Conservation (phyloP, 2,888 invertebrate species). For the Orchestes rusci region DNA sequence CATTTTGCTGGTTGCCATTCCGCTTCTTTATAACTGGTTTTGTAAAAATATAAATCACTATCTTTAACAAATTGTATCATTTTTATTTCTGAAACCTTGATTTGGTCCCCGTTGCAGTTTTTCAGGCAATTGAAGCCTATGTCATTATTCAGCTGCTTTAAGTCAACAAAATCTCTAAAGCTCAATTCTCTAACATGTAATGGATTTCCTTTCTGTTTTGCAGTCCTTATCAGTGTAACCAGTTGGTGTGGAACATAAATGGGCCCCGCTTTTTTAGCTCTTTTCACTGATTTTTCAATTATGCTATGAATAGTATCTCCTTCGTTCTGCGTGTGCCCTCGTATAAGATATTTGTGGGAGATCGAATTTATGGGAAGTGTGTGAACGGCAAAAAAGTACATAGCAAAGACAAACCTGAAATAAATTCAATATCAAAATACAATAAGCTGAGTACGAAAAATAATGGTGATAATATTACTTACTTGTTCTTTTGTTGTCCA, state of each 20-base stretch:
- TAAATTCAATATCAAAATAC: too few relatives aligned
- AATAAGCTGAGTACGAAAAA: too few relatives aligned
- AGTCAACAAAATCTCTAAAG: not conserved
- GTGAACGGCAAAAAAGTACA: too few relatives aligned
- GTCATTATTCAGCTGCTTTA: too few relatives aligned
- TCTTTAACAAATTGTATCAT: too few relatives aligned
- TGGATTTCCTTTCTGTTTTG: not conserved
- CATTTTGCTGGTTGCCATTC: too few relatives aligned
- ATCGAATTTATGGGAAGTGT: not conserved
- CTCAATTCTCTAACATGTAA: not conserved
- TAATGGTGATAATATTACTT: not conserved
- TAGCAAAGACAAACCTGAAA: too few relatives aligned
- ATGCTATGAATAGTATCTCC: not conserved
- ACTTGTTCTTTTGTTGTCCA: conserved; percentile 1
- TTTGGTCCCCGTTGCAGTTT: too few relatives aligned
- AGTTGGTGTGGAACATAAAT: not conserved
- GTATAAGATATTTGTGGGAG: not conserved
- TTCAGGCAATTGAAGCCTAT: too few relatives aligned
- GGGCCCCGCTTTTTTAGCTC: not conserved
- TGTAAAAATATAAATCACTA: too few relatives aligned
- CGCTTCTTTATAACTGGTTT: too few relatives aligned
- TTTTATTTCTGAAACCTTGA: too few relatives aligned
- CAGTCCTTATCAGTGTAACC: not conserved
- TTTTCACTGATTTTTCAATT: not conserved
- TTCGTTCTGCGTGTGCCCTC: not conserved